Evolutionary conservation across 2,113 vertebrate species (phyloP).

Genomic region (Lepisosteus oculatus): DNA sequence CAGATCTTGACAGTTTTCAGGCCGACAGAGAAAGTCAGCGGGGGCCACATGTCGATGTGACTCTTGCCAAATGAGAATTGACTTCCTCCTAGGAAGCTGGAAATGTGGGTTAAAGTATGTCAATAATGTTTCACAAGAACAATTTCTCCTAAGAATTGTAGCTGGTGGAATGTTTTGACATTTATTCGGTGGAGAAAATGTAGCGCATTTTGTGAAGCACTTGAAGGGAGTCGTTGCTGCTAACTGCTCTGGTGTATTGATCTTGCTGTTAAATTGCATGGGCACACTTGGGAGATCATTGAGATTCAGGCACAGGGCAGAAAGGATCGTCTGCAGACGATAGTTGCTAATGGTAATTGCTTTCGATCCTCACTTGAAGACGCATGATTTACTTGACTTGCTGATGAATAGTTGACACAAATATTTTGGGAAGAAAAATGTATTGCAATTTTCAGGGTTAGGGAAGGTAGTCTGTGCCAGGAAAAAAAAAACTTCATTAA

Average conservation of each 20-base stretch:
- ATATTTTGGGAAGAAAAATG: constrained; percentile 84
- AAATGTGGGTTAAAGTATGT: constrained; percentile 91
- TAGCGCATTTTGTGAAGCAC: constrained; percentile 76
- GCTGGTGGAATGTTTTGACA: constrained; percentile 84
- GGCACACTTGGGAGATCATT: constrained; percentile 81
- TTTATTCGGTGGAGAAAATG: constrained; percentile 80
- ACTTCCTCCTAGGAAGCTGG: constrained; percentile 71
- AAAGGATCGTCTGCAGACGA: constrained; percentile 72
- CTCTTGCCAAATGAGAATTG: constrained; percentile 84
- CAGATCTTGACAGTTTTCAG: constrained; percentile 55
- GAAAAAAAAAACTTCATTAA: constrained; percentile 38
- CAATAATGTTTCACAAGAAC: constrained; percentile 95
- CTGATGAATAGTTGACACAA: constrained; percentile 81
- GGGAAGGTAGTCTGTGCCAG: constrained; percentile 25
- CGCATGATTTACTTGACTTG: constrained; percentile 75
- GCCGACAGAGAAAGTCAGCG: constrained; percentile 57
- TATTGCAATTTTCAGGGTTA: constrained; percentile 48
- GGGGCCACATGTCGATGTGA: constrained; percentile 61
- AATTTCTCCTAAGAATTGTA: constrained; percentile 82
- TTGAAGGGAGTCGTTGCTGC: constrained; percentile 75
- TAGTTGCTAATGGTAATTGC: constrained; percentile 95
- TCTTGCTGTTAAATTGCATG: constrained; percentile 90
- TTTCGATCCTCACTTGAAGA: constrained; percentile 89
- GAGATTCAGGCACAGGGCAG: constrained; percentile 82
- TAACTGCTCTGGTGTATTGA: constrained; percentile 89